Base-by-base conservation (phyloP, 2,888 invertebrate genomes). In the Chrysotoxum bicinctum region DNA sequence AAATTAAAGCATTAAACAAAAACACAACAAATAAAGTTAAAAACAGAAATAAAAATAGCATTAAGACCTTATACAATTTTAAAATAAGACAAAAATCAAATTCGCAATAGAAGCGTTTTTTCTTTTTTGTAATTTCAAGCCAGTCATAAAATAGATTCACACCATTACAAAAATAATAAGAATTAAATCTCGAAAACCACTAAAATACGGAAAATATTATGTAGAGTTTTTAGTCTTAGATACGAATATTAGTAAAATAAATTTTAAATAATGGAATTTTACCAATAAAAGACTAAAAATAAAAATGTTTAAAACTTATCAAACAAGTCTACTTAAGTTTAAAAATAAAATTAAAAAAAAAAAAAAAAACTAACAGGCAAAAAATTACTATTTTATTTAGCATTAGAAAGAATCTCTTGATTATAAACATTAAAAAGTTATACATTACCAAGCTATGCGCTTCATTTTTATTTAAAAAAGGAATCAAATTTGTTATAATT, bases 11-110 rank as follows among this genome's bases (percentile, higher is more conserved):
- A 45, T 10, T 16, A 32, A 64, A n/a, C 10, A 56, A 43, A 45
- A 56, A 23, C n/a, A 30, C 14, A 16, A 30, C 3, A 45, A 64
- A 45, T 12, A 64, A 30, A 19, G 26, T 26, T 45, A 1, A 40
- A 48, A 19, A 40, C 50, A 52, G 43, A 60, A 32, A 9, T 54
- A 50, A 50, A 37, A 72, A 50, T 79, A 84, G 74, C 23, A 32
- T 23, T 84, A 80, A 75, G 70, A 72, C 66, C 75, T 75, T 79
- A 84, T 80, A 80, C 74, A 79, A 54, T 66, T 80, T 84, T 66
- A 19, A 80, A 45, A 37, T 74, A 74, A 66, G n/a, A 64, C 26
- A 37, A 68, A 37, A 62, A 48, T 35, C 62, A 62, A 58, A 79
- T 40, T 62, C 62, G 40, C 54, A 58, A 76, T 54, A 64, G 7